A percentile compares a stretch with the other conserved stretches of the same genome.
Evolutionary conservation across 2,888 invertebrate species (phyloP).

Genomic region (Notodonta ziczac): DNA sequence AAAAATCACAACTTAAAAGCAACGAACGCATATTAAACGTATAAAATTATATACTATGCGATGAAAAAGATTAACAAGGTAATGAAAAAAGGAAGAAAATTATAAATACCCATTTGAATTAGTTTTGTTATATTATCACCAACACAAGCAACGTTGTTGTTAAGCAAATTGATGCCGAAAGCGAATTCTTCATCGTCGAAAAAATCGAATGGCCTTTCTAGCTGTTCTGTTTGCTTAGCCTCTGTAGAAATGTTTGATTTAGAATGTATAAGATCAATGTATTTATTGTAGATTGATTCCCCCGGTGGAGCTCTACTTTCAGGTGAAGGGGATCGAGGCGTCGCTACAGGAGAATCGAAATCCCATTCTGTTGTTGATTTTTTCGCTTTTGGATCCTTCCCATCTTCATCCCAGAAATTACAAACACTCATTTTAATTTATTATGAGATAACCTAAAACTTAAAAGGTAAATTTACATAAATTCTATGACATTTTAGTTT

Average conservation of each 20-base stretch:
- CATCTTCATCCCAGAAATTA: conserved; percentile 49
- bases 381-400: conserved; percentile 46
- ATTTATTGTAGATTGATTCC: conserved; percentile 66
- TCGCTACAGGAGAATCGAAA: conserved; percentile 44
- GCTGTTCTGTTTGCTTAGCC: conserved; percentile 55
- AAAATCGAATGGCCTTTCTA: conserved; percentile 72
- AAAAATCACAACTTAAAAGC: too few species aligned
- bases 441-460: background rate
- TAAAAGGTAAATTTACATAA: background rate
- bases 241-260: conserved; percentile 60
- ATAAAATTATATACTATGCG: too few species aligned
- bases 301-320: conserved; percentile 43
- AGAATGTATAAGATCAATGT: conserved; percentile 67
- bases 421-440: conserved; percentile 35
- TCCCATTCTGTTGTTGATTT: conserved; percentile 52
- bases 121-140: conserved; percentile 73
- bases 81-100: conserved; percentile 2
- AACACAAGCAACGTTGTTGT: conserved; percentile 78
- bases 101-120: conserved; percentile 71
- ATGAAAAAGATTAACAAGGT: background rate
- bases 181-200: conserved; percentile 77
- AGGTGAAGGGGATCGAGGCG: conserved; percentile 58
- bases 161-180: conserved; percentile 73
- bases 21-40: too few species aligned
- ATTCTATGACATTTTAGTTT: background rate